These are phyloP conservation scores for Tachysurus fulvidraco DNA, from an alignment of 2,113 vertebrate species.

Conservation along the genomic window DNA sequence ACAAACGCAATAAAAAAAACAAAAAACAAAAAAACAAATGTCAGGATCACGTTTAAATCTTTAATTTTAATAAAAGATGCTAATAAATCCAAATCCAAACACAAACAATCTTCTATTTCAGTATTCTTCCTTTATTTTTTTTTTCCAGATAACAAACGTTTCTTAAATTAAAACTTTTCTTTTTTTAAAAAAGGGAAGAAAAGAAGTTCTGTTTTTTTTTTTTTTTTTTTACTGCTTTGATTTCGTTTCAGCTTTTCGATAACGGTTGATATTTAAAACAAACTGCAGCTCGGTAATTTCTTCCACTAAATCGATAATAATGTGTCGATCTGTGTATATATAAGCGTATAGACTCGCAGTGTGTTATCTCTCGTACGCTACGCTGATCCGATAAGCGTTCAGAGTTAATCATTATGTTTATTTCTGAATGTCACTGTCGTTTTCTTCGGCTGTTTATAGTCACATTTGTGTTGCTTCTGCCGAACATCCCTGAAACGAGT, in stretches of 20 bases:
- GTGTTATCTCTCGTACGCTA: too few relatives aligned
- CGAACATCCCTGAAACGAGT: too few relatives aligned
- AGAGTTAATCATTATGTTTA: too few relatives aligned
- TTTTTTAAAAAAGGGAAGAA: background rate
- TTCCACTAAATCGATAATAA: background rate
- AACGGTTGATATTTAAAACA: background rate
- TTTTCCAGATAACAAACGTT: background rate
- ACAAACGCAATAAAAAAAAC: background rate
- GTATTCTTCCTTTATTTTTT: background rate
- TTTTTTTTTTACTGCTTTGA: background rate
- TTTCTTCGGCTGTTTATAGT: too few relatives aligned
- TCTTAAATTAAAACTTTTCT: background rate
- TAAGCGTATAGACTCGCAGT: too few relatives aligned
- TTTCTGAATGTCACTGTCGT: too few relatives aligned
- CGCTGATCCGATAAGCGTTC: too few relatives aligned
- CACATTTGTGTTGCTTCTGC: too few relatives aligned
- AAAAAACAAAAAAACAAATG: background rate
- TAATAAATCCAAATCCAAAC: background rate
- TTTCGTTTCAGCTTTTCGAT: background rate
- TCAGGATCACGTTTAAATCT: background rate
- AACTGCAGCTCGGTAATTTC: background rate
- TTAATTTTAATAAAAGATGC: background rate
- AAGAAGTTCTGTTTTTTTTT: background rate
- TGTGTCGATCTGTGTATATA: background rate
- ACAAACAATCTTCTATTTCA: background rate